Evolutionary conservation across 2,888 invertebrate genomes (phyloP), one percentile per base, ranked within the genome.

Genomic region (Heteromyza rotundicornis): DNA sequence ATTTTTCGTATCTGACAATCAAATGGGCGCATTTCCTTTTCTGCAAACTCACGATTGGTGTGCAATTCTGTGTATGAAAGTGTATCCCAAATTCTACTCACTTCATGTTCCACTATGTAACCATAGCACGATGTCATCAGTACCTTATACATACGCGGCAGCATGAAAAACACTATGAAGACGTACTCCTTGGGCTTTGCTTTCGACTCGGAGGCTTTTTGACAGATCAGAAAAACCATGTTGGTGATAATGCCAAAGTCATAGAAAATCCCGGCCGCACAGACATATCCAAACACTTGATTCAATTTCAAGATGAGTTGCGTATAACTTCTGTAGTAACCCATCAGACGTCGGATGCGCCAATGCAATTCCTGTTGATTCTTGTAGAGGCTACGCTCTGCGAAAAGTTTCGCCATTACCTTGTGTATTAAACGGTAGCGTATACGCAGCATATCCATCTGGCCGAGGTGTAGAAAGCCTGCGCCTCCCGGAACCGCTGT

Each of bases 381-480:
- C n/a, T n/a, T n/a, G n/a, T n/a, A n/a, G n/a, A n/a, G n/a, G n/a
- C n/a, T n/a, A n/a, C n/a, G n/a, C n/a, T n/a, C n/a, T n/a, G n/a
- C n/a, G n/a, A n/a, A n/a, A n/a, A n/a, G n/a, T n/a, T n/a, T n/a
- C 2, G 32, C 47, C 2, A 76, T 57, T 19, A 82, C 55, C 52
- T 68, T 67, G 8, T 67, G 68, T 16, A 79, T 64, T 0, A 82
- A 60, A 1, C 77, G 74, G 66, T 69, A 76, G 0, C 82, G 78
- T 23, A 82, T 14, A 1, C 81, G 74, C 19, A 80, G 36, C 24
- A 75, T 73, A 60, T 82, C 80, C 74, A 81, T 80, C 1, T 70
- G 54, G 1, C 56, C 73, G 3, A 80, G 63, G 53, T 79, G 74
- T 0, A 76, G 59, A 44, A 74, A 79, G 2, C 68, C 69, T 8